Evolutionary conservation across 2,888 invertebrate species (phyloP), one percentile per base, ranked within the genome.

Genomic region (Polymixis flavicincta): DNA sequence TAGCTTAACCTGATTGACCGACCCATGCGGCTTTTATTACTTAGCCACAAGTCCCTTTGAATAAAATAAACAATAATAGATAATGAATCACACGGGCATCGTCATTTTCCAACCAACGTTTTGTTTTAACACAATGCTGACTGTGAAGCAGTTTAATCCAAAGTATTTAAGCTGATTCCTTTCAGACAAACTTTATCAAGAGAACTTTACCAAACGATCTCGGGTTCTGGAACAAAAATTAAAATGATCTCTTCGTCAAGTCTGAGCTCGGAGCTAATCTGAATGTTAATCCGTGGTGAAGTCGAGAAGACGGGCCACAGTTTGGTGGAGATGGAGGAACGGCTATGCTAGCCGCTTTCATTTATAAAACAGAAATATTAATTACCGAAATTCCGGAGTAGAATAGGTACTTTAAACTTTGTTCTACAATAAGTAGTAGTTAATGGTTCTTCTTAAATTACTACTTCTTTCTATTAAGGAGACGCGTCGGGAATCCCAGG

Each of bases 131-230:
- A 64, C 42, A 79, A 78, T 59, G n/a, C 60, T 42, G 57, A 54
- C 42, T 60, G 55, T 48, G 25, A 73, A 73, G 28, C 65, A 52
- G 37, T 73, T 37, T 68, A 60, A 68, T 61, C 55, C 64, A 57
- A 80, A 84, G 74, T 71, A 69, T 66, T 77, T 57, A 74, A 77
- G 71, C 77, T 48, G 73, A 70, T 77, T 71, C 66, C 28, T 32
- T 45, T 64, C 59, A 66, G 54, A 71, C 52, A n/a, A 72, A 85
- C 71, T 85, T 74, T 48, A 55, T 63, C 42, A 3, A 14, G 28
- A 80, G n/a, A 80, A 63, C 80, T 67, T 37, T 52, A 65, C 63
- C 59, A 45, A 76, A 60, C 63, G 45, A 64, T 70, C 50, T n/a
- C 60, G 59, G 52, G 52, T 63, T 78, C 48, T 32, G 6, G 25